Evolutionary conservation across 2,888 invertebrate genomes (phyloP), one percentile per base, ranked within the genome.

Genomic region (Mimachlamys varia): DNA sequence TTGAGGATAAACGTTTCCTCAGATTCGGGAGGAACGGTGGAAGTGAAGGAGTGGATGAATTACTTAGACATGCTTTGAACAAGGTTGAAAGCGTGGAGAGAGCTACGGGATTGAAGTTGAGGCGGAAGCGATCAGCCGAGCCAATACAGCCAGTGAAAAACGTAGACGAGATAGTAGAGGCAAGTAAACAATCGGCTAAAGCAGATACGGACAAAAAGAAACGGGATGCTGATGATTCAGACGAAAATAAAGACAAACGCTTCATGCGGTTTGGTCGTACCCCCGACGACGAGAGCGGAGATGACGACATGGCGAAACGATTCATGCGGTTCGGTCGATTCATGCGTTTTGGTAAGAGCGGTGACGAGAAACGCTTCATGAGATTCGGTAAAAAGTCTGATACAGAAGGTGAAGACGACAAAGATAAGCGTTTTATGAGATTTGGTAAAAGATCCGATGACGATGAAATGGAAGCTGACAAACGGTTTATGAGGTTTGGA

Each of bases 1-100:
- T 93, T 12, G 93, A 94, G 90, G 95, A 95, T 88, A 95, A 95
- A 93, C 89, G 95, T 50, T 95, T 95, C 91, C 94, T 95, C 89
- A 92, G 95, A 90, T 95, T 95, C 88, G 95, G 95, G 3, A 92
- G 94, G 37, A 62, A 90, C 90, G 49, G 88, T 10, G 90, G 90
- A 15, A 90, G 88, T 19, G 53, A 90, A 37, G 89, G 89, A 22
- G 76, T 94, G 44, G 94, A 94, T 27, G 94, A 95, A 38, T 88
- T 94, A 44, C 91, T 94, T 90, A 92, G 91, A 44, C 90, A 90
- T 55, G 93, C 93, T 33, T 89, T 93, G 38, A 88, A 92, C 33
- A 90, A 93, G 92, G 91, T 93, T 13, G 89, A 93, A 89, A 90
- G 92, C 88, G 92, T 92, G 49, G 93, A 94, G 92, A 49, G 91